These are phyloP conservation scores for Raphicerus campestris DNA, from an alignment of 2,113 vertebrate genomes.

Conservation along the genomic window DNA sequence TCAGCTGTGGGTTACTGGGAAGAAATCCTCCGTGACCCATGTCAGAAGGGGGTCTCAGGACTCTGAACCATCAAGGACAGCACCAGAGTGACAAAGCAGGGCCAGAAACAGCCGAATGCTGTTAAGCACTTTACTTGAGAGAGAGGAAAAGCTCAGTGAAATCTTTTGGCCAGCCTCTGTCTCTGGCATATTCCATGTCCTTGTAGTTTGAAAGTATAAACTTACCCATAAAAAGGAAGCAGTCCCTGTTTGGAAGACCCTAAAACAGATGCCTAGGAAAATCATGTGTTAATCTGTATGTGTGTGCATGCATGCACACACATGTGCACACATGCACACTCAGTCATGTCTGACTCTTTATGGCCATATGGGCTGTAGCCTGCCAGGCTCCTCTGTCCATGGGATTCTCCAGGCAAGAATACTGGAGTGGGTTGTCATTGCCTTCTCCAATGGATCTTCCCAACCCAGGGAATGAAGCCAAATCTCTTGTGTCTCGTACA, in stretches of 20 bases:
- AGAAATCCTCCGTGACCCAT: background rate
- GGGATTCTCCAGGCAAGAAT: background rate
- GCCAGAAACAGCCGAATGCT: background rate
- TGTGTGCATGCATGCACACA: accelerated
- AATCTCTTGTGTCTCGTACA: background rate
- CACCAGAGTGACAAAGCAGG: background rate
- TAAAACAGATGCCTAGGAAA: background rate
- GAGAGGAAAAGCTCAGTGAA: background rate
- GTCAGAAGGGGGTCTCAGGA: background rate
- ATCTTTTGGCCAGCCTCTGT: background rate
- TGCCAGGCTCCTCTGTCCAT: background rate
- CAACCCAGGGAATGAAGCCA: background rate
- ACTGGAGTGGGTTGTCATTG: background rate
- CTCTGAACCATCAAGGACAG: background rate
- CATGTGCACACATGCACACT: background rate
- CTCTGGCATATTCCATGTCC: background rate
- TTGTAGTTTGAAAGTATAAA: background rate
- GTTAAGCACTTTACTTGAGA: background rate
- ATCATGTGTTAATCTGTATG: background rate
- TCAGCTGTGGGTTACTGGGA: too few species aligned
- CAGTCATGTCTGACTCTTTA: background rate
- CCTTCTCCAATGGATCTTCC: background rate
- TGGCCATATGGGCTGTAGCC: accelerated
- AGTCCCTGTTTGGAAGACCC: background rate
- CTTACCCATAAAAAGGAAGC: background rate